These are phyloP conservation scores for Myocastor coypus DNA, from an alignment of 2,113 vertebrate genomes.

Conservation along the genomic window DNA sequence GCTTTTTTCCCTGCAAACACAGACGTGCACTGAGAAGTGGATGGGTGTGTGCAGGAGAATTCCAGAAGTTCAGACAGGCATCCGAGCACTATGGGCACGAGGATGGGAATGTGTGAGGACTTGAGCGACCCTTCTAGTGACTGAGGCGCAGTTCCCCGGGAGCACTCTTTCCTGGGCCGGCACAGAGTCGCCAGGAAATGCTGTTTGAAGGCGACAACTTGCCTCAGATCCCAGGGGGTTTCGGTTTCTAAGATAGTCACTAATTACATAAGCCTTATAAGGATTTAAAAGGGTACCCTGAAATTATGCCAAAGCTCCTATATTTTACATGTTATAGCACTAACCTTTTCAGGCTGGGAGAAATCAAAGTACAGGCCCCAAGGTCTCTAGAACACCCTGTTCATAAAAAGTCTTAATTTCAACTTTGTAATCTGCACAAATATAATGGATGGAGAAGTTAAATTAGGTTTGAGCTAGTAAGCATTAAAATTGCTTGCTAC, in stretches of 20 bases:
- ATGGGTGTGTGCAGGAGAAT: not conserved
- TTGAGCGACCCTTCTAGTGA: not conserved
- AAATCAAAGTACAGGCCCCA: not conserved
- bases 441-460: not conserved
- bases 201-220: not conserved
- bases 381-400: not conserved
- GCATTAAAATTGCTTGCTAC: not conserved
- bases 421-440: not conserved
- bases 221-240: not conserved
- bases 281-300: not conserved
- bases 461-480: not conserved
- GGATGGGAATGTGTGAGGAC: not conserved
- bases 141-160: not conserved
- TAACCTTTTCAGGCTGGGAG: not conserved
- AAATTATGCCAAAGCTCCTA: not conserved
- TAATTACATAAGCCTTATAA: not conserved
- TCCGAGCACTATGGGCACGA: not conserved
- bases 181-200: not conserved
- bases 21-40: not conserved
- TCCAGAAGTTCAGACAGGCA: not conserved
- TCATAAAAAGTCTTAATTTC: not conserved
- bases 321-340: not conserved
- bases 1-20: not conserved
- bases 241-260: constrained; percentile 6
- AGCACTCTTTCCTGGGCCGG: not conserved